A percentile compares a stretch with the other conserved stretches of the same genome.
Evolutionary conservation across 2,888 invertebrate genomes (phyloP).

Genomic region (Melieria crassipennis): DNA sequence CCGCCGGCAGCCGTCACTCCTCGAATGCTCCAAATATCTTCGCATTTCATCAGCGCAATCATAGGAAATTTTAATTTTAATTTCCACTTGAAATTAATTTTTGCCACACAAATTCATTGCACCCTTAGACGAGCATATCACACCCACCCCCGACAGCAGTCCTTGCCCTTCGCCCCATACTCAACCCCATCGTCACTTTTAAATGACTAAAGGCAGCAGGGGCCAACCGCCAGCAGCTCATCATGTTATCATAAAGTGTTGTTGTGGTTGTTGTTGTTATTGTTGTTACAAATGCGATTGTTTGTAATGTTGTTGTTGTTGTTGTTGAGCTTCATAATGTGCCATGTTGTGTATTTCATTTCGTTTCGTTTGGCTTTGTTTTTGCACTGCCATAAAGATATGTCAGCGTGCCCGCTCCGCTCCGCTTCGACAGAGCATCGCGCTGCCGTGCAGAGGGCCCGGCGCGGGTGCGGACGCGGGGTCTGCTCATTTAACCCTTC

Average conservation of each 20-base stretch:
- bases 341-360: conserved; percentile 22
- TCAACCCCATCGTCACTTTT: too few relatives aligned
- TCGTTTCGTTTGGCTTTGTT: conserved; percentile 19
- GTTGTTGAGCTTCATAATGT: conserved; percentile 17
- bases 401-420: background rate
- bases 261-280: too few relatives aligned
- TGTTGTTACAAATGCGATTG: too few relatives aligned
- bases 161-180: too few relatives aligned
- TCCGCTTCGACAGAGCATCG: too few relatives aligned
- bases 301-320: background rate
- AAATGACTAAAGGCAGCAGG: too few relatives aligned
- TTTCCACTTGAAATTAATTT: conserved; percentile 63
- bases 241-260: too few relatives aligned
- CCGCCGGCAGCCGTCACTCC: background rate
- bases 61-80: conserved; percentile 54
- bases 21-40: conserved; percentile 21
- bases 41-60: conserved; percentile 33
- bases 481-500: conserved; percentile 16
- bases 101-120: conserved; percentile 35
- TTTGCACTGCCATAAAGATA: conserved; percentile 3
- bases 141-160: too few relatives aligned
- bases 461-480: too few relatives aligned
- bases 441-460: background rate
- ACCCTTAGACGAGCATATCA: conserved; percentile 1
- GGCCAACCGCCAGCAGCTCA: too few relatives aligned